Evolutionary conservation across 1,140 invertebrate species (phyloP).

Genomic region (Penaeus vannamei): DNA sequence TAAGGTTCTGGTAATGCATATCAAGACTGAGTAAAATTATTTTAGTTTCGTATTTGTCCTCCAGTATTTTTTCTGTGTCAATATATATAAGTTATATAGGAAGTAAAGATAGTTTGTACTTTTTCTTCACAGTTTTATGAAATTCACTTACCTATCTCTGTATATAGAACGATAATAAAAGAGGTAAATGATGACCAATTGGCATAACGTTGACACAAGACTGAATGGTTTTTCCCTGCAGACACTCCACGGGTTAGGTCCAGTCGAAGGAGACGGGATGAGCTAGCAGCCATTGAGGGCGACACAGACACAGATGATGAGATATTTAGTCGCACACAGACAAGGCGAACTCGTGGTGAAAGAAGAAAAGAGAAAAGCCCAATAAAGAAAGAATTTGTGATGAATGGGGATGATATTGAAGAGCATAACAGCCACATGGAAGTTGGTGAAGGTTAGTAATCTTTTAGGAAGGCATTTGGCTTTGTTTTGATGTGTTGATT

Average conservation of each 20-base stretch:
- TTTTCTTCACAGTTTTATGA: too few relatives aligned
- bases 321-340: conserved; percentile 47
- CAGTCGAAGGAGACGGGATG: conserved; percentile 23
- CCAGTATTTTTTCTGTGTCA: too few relatives aligned
- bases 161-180: too few relatives aligned
- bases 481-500: too few relatives aligned
- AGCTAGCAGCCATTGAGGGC: conserved; percentile 42
- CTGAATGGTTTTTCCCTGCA: not conserved
- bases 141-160: too few relatives aligned
- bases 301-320: conserved; percentile 63
- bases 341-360: conserved; percentile 36
- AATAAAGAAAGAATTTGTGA: conserved; percentile 51
- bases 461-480: too few relatives aligned
- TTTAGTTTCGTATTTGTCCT: too few relatives aligned
- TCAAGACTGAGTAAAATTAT: too few relatives aligned
- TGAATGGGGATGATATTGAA: conserved; percentile 54
- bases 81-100: too few relatives aligned
- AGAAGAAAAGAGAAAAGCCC: conserved; percentile 14
- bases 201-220: not conserved
- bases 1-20: too few relatives aligned
- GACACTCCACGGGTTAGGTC: not conserved
- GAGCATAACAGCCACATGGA: conserved; percentile 30
- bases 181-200: too few relatives aligned
- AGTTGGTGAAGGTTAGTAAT: conserved; percentile 28
- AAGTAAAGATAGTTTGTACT: too few relatives aligned